These are phyloP conservation scores for Microtus richardsoni DNA, from an alignment of 2,113 vertebrate genomes.

Conservation along the genomic window DNA sequence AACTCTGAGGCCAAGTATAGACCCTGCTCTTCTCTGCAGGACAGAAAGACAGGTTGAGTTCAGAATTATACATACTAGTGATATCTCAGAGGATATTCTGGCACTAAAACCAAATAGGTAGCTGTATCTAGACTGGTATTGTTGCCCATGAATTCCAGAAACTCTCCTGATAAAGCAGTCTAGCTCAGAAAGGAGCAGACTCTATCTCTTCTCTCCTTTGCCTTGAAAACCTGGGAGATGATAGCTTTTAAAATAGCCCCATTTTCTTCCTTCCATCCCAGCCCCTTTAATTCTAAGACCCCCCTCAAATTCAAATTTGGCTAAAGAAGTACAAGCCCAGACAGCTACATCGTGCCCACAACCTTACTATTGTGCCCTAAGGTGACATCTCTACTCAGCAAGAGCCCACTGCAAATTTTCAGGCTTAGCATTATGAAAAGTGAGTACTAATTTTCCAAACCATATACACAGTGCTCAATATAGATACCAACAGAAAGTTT, in stretches of 20 bases:
- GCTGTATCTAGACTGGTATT: neutral
- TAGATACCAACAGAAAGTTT: neutral
- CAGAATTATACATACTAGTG: neutral
- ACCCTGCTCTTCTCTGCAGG: neutral
- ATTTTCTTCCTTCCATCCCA: neutral
- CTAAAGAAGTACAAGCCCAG: neutral
- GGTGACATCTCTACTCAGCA: neutral
- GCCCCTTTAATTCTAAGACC: neutral
- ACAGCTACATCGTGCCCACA: neutral
- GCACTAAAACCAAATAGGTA: neutral
- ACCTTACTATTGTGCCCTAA: neutral
- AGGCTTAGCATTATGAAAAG: neutral
- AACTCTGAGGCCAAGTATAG: neutral
- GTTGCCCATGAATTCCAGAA: neutral
- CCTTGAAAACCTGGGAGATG: neutral
- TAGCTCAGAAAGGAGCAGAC: slow-evolving; percentile 73
- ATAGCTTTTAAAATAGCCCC: neutral
- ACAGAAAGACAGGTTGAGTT: neutral
- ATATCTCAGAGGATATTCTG: neutral
- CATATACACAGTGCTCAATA: neutral
- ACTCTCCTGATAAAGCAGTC: neutral
- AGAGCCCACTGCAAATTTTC: neutral
- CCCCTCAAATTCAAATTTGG: neutral
- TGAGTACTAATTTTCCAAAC: neutral
- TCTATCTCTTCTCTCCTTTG: neutral